Percentiles rank a stretch among this genome's conserved stretches.
Evolutionary conservation across 23 tunicate genomes (phyloP).

Genomic region (Botrylloides violaceus): DNA sequence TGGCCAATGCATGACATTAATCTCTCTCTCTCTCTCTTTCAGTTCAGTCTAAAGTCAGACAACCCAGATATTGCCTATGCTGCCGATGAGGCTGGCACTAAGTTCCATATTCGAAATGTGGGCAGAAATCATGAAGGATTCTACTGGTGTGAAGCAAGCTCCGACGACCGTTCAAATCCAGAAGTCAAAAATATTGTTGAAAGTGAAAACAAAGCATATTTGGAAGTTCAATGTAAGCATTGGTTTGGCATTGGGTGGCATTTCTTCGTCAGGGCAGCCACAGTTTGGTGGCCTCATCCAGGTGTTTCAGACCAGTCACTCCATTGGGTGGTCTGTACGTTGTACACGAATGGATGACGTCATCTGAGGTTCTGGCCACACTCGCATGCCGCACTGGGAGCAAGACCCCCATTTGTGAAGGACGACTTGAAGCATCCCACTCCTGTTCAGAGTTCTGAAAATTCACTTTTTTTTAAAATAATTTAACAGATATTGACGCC

Average conservation of each 20-base stretch:
- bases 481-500: background rate
- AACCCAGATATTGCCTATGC: background rate
- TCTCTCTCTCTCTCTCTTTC: background rate
- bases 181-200: background rate
- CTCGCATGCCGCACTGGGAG: too few relatives aligned
- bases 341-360: too few relatives aligned
- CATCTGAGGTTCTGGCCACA: too few relatives aligned
- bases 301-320: too few relatives aligned
- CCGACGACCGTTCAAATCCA: background rate
- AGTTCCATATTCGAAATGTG: background rate
- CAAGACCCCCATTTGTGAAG: too few relatives aligned
- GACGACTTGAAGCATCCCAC: too few relatives aligned
- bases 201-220: background rate
- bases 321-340: too few relatives aligned
- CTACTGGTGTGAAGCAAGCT: conserved; percentile 1
- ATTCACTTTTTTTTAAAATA: background rate
- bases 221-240: conserved; percentile 2
- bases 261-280: too few relatives aligned
- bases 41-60: background rate
- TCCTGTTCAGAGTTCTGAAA: background rate
- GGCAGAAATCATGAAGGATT: background rate
- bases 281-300: too few relatives aligned
- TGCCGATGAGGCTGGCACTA: background rate
- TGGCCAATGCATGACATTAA: background rate
- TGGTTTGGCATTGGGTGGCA: too few relatives aligned